Evolutionary conservation across 2,113 vertebrate genomes (phyloP).

Genomic region (Struthidea cinerea): DNA sequence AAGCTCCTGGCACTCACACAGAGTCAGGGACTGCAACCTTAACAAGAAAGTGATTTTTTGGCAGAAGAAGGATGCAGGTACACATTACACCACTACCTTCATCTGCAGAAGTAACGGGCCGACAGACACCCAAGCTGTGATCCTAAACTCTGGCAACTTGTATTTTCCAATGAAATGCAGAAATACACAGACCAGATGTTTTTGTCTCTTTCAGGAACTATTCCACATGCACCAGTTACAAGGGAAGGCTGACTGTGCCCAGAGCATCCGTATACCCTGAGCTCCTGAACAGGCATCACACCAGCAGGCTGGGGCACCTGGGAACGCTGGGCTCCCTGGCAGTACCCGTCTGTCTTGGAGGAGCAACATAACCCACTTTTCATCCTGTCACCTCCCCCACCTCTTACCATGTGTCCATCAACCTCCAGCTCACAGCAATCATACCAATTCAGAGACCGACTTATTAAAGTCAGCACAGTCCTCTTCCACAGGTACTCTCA

Average conservation of each 20-base stretch:
- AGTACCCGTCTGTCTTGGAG: accelerated
- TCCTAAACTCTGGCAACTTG: neutral
- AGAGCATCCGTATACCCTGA: neutral
- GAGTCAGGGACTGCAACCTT: neutral
- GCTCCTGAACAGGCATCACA: neutral
- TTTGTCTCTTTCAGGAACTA: neutral
- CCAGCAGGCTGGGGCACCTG: neutral
- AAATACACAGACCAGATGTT: neutral
- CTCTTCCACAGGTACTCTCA: neutral
- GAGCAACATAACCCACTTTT: neutral
- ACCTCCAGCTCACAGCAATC: neutral
- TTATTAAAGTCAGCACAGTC: neutral
- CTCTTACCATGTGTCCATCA: neutral
- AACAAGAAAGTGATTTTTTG: neutral
- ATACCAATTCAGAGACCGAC: neutral
- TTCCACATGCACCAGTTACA: neutral
- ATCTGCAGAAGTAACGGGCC: neutral
- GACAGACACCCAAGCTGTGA: neutral
- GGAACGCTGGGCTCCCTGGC: accelerated
- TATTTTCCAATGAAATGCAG: neutral
- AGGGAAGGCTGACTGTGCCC: neutral
- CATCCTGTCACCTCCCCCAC: neutral
- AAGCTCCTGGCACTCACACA: neutral
- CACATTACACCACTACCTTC: neutral
- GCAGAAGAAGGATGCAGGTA: neutral